Evolutionary conservation across 1,140 invertebrate genomes (phyloP), one percentile per base, ranked within the genome.

Genomic region (Hylyphantes graminicola): DNA sequence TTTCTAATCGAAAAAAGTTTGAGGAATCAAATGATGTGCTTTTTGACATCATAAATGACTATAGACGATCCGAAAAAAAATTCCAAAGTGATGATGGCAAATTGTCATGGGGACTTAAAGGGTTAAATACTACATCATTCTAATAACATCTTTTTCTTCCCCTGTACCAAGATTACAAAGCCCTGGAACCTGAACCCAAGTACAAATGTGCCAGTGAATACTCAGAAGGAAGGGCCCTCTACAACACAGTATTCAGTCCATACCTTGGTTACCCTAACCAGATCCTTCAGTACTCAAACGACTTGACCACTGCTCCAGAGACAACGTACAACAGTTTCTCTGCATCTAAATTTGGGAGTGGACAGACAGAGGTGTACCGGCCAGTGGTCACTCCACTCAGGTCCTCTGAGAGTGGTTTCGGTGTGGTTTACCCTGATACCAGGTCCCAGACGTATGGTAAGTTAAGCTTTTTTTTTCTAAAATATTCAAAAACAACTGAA

Each of bases 401-500:
- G 57, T 50, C 59, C 6, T n/a, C 51, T 9, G 68, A 72, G 10
- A 73, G 53, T 72, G 68, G 48, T 4, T 51, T 63, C 19, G 68
- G 67, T n/a, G n/a, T 68, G 35, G 57, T 55, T 7, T 81, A 72
- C 72, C 55, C 67, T 13, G 78, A 81, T 35, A 8, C 78, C 7
- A 81, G 65, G 21, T 13, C 35, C 17, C 67, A 81, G 17, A 10
- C 78, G 3, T 81, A 61, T 63, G 78, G 78, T 81, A 53, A 81
- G 67, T 81, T 1, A 9, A 65, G 9, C 17, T 5, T 55, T 21
- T 21, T 67, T 67, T 3, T 21, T 2, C 17, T 2, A 61, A 61
- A 35, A 35, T 2, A 35, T 35, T 35, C 35, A 35, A 35, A 35
- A 2, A 35, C 35, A 35, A 35, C 35, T n/a, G n/a, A n/a, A n/a